Evolutionary conservation across 2,113 vertebrate species (phyloP).

Genomic region (Cynocephalus volans): DNA sequence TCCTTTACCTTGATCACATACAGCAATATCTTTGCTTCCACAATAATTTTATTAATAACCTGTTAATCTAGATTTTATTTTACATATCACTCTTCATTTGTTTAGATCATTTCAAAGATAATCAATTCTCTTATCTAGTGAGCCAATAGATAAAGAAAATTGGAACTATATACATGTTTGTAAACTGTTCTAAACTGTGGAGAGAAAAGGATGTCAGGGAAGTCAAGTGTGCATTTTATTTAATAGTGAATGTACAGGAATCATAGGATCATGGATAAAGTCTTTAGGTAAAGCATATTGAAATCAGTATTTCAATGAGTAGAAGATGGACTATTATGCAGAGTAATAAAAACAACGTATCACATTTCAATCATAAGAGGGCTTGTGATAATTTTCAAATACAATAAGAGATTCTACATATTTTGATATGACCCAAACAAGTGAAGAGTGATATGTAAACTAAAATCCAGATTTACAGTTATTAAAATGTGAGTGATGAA

Average conservation of each 20-base stretch:
- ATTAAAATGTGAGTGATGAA: not conserved
- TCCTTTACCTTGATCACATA: not conserved
- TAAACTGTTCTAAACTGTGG: not conserved
- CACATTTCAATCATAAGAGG: not conserved
- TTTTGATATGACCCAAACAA: not conserved
- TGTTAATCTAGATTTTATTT: too few species aligned
- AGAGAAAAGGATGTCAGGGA: not conserved
- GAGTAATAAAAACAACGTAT: not conserved
- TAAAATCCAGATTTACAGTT: not conserved
- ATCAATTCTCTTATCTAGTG: not conserved
- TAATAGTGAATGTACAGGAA: not conserved
- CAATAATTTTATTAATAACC: too few species aligned
- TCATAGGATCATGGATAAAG: not conserved
- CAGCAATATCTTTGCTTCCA: not conserved
- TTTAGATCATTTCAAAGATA: too few species aligned
- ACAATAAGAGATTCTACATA: not conserved
- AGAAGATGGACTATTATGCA: not conserved
- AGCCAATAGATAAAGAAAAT: not conserved
- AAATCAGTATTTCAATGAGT: not conserved
- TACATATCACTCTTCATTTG: too few species aligned
- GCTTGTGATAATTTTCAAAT: not conserved
- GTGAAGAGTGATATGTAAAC: not conserved
- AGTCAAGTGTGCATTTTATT: not conserved
- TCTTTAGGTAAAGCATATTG: not conserved
- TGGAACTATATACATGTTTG: not conserved